Evolutionary conservation across 1,140 invertebrate genomes (phyloP), one percentile per base, ranked within the genome.

Genomic region (Drosophila funebris): DNA sequence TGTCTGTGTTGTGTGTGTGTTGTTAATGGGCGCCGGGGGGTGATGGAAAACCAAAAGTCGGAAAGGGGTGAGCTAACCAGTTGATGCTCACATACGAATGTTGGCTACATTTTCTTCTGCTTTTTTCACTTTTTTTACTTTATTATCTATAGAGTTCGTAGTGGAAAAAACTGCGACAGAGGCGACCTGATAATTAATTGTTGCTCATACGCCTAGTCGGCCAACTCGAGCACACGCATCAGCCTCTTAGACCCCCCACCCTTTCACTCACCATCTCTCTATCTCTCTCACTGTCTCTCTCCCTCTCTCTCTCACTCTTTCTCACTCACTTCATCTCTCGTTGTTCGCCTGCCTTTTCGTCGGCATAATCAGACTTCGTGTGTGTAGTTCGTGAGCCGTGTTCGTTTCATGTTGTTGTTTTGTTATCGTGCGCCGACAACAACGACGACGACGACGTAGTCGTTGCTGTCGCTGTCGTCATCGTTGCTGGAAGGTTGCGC

Each of bases 381-480:
- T 67, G 60, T 68, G 50, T 22, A 54, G 62, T 44, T 76, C 54
- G 70, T 62, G 22, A 41, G 46, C 39, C 16, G 31, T 39, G 68
- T 58, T 82, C 76, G 78, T 44, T 43, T 60, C 9, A 82, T 75
- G 75, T 82, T 76, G 50, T 87, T 88, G 78, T 87, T 88, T 85
- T 85, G 78, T 87, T 87, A 77, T 85, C 81, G 82, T 87, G 81
- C 82, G 82, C 82, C 83, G 82, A 87, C 82, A 44, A 68, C 73
- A 57, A 69, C 54, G 71, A 87, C 82, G 50, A 68, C 73, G 62
- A 69, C 54, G 71, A 74, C 71, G 66, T 69, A 60, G 53, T 56
- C 57, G 66, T 62, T 27, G 36, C 67, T 56, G 67, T 82, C 46
- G 60, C 44, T 44, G 70, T 83, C 75, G 76, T 58, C 63, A 56